Evolutionary conservation across 2,888 invertebrate species (phyloP), one percentile per base, ranked within the genome.

Genomic region (Furcula furcula): DNA sequence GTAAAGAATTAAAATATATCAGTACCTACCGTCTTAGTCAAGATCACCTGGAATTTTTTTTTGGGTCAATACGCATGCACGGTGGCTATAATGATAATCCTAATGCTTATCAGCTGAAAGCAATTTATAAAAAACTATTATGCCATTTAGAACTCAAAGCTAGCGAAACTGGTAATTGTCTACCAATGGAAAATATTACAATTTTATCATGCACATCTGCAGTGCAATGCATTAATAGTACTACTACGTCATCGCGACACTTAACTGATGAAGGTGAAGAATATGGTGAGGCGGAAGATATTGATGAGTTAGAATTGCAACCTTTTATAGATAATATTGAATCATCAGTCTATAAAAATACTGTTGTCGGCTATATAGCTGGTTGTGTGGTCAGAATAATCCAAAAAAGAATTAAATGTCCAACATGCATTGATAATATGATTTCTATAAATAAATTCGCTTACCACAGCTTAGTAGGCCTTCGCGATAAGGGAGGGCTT

Each of bases 11-110:
- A 9, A 36, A 22, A 25, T 46, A 41, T 28, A 23, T 46, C 18
- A 31, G 21, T 13, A 36, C 32, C 4, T 39, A 46, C 16, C 25
- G 31, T 12, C 16, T 41, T 5, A 38, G 49, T 14, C 48, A 52
- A 32, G 46, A 46, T n/a, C 44, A 49, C n/a, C 32, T 46, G 1
- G 44, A 45, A 22, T 27, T 49, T 23, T 34, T 36, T n/a, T 39
- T 40, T 44, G 34, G 40, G 5, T 6, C 31, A 9, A 43, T 48
- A 26, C 28, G 47, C 1, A 43, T 35, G 29, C 45, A 41, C 31
- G 43, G 43, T 6, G 42, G 46, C 10, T 25, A 38, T 19, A 46
- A 44, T 11, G 27, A 42, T 26, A 48, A 45, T 22, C 46, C 46
- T 1, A 51, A 42, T 29, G 45, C 42, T 7, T 21, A 25, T 18